phyloP scores from a whole-genome alignment of 2,113 vertebrate genomes.

The Ophthalmolycus amberensis region DNA sequence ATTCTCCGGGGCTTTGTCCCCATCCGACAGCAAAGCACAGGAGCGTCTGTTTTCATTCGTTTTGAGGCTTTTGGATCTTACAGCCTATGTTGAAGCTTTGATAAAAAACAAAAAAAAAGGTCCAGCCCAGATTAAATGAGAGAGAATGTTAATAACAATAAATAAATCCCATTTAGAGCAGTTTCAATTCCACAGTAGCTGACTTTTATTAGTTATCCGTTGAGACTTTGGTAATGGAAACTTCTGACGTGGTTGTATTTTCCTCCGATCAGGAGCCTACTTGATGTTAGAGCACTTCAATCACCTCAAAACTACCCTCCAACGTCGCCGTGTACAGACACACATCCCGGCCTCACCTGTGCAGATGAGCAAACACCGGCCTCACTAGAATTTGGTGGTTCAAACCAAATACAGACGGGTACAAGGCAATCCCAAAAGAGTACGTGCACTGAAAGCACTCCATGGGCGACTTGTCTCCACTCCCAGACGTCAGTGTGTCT shows the following conservation, averaged over 20 bases:
- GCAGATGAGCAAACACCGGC: background rate
- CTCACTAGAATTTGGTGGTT: background rate
- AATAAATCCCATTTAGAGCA: background rate
- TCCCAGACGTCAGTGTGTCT: background rate
- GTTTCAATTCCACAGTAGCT: slow-evolving; percentile 1
- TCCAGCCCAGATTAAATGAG: slow-evolving; percentile 13
- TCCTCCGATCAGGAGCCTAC: slow-evolving; percentile 1
- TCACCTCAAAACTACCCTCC: slow-evolving; percentile 17
- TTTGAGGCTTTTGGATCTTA: slow-evolving; percentile 7
- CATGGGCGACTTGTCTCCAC: background rate
- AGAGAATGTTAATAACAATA: background rate
- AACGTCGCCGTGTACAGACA: slow-evolving; percentile 3
- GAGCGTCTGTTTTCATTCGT: background rate
- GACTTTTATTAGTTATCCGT: slow-evolving; percentile 24
- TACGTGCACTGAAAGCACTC: background rate
- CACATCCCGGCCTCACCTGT: background rate
- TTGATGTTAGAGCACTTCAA: slow-evolving; percentile 16
- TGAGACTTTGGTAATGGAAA: background rate
- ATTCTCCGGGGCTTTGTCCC: slow-evolving; percentile 12
- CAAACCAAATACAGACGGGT: background rate
- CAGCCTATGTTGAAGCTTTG: slow-evolving; percentile 23
- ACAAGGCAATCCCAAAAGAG: too few species aligned
- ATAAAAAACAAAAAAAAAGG: background rate
- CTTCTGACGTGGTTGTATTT: background rate
- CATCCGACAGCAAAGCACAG: background rate